These are phyloP conservation scores for Lacerta viridis DNA, from an alignment of 2,797 vertebrate species.

Conservation along the genomic window DNA sequence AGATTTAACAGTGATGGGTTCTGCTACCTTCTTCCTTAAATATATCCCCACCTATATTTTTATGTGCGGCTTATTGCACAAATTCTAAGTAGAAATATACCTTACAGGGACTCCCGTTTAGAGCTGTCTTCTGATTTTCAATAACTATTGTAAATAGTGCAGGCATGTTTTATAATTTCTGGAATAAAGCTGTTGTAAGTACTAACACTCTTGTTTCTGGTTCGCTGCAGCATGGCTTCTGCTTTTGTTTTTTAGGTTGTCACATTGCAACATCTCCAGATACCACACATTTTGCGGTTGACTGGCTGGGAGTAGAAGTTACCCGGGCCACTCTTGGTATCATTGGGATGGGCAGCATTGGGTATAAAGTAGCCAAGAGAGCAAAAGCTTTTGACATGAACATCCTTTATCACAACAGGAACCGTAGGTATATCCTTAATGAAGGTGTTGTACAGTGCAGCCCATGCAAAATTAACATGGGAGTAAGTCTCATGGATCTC, in stretches of 20 bases:
- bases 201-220: not conserved
- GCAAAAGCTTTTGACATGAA: slow-evolving; percentile 87
- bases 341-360: slow-evolving; percentile 87
- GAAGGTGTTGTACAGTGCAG: not conserved
- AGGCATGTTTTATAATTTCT: not conserved
- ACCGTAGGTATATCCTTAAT: slow-evolving; percentile 74
- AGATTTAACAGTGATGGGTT: not conserved
- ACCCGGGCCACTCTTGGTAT: slow-evolving; percentile 84
- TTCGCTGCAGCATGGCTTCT: not conserved
- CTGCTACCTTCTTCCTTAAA: not conserved
- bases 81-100: not conserved
- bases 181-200: not conserved
- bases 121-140: slow-evolving; percentile 16
- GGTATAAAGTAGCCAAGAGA: slow-evolving; percentile 83
- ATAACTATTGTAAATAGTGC: not conserved
- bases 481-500: too few relatives aligned
- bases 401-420: slow-evolving; percentile 87
- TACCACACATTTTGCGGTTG: slow-evolving; percentile 63
- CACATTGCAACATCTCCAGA: slow-evolving; percentile 73
- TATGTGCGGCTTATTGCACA: not conserved
- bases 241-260: slow-evolving; percentile 70
- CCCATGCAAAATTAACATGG: not conserved
- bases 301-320: slow-evolving; percentile 82
- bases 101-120: not conserved
- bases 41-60: not conserved